Evolutionary conservation across 2,113 vertebrate species (phyloP).

Genomic region (Eudorcas thomsonii): DNA sequence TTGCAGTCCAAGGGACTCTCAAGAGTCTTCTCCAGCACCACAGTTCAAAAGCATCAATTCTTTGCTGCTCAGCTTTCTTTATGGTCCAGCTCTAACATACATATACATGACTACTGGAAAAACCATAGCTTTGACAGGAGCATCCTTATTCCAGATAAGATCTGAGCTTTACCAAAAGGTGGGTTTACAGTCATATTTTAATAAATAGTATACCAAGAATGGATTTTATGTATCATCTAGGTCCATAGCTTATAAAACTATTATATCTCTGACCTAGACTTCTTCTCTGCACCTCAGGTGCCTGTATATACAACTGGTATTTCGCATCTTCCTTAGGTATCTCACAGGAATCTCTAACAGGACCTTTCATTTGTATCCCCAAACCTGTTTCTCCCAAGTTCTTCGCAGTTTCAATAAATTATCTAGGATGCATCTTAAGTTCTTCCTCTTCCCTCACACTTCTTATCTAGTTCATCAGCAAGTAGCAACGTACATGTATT

Average conservation of each 20-base stretch:
- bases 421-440: not conserved
- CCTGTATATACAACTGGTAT: not conserved
- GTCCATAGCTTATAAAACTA: not conserved
- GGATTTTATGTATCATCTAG: conserved; percentile 31
- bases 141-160: conserved; percentile 7
- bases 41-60: not conserved
- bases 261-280: not conserved
- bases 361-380: conserved; percentile 10
- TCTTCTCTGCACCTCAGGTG: not conserved
- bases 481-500: not conserved
- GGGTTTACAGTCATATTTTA: conserved; percentile 14
- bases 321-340: not conserved
- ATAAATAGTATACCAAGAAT: not conserved
- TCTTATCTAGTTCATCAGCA: not conserved
- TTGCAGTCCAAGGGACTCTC: not conserved
- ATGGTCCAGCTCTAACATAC: not conserved
- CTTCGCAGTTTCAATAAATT: not conserved
- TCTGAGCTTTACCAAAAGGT: not conserved
- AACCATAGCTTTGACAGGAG: not conserved
- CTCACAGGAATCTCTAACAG: not conserved
- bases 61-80: not conserved
- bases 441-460: not conserved
- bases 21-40: not conserved
- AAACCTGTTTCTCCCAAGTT: not conserved
- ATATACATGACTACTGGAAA: not conserved